Conservation (phyloP, 2,888 invertebrate species). For the Lasius platythorax region DNA sequence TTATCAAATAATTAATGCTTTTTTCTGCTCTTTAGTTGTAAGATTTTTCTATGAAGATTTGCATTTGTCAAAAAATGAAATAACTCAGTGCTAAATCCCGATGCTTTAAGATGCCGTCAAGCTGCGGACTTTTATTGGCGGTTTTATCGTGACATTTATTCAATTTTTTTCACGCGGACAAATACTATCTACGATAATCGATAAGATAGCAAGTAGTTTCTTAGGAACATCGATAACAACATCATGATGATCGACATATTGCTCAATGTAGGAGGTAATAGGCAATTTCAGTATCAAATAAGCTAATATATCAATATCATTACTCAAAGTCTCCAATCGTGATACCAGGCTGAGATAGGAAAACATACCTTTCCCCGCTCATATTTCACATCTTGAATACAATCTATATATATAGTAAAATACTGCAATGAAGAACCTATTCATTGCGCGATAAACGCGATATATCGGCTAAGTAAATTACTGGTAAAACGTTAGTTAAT, state of each 20-base stretch:
- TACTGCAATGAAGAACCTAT: conserved; percentile 20
- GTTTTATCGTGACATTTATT: neutral
- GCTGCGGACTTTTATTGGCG: conserved; percentile 11
- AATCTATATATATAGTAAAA: conserved; percentile 9
- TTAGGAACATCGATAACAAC: conserved; percentile 50
- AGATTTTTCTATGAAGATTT: neutral
- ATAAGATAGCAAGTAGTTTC: conserved; percentile 48
- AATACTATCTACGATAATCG: conserved; percentile 60
- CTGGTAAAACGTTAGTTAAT: neutral
- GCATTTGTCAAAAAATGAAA: neutral
- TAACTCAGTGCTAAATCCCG: neutral
- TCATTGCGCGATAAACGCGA: conserved; percentile 13
- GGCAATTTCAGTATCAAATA: conserved; percentile 74
- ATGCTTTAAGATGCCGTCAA: neutral
- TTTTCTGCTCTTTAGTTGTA: neutral
- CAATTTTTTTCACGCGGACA: conserved; percentile 40
- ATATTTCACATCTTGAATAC: conserved; percentile 50
- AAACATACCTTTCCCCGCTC: conserved; percentile 37
- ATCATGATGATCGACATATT: conserved; percentile 63
- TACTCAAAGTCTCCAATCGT: conserved; percentile 65
- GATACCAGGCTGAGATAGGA: conserved; percentile 55
- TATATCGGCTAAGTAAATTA: conserved; percentile 16
- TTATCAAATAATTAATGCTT: conserved; percentile 2
- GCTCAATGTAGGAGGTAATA: conserved; percentile 68
- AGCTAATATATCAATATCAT: conserved; percentile 68